phyloP scores from a whole-genome alignment of 2,888 invertebrate genomes.

The Drosophila flavopinicola region DNA sequence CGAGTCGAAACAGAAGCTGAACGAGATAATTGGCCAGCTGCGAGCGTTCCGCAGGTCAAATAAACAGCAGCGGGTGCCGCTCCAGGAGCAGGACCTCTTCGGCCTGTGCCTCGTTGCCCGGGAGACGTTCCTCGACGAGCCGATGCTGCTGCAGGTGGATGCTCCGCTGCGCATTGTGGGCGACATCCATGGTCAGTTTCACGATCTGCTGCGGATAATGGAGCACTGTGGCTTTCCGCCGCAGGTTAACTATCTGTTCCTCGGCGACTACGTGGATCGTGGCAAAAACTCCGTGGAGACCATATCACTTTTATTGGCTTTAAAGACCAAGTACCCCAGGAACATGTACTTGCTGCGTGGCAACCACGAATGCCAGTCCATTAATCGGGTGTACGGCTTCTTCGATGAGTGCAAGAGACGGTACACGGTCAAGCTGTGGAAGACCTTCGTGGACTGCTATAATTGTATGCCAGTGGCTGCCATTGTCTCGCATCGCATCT shows the following conservation, averaged over 20 bases:
- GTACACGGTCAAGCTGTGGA: conserved; percentile 99
- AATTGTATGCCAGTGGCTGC: conserved; percentile 88
- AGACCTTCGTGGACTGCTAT: conserved; percentile 98
- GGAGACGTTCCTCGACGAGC: conserved; percentile 19
- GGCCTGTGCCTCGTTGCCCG: conserved; percentile 24
- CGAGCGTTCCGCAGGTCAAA: conserved; percentile 3
- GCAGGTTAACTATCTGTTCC: conserved; percentile 25
- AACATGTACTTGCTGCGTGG: conserved; percentile 38
- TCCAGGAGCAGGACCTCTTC: conserved; percentile 25
- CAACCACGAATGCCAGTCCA: conserved; percentile 92
- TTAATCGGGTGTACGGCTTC: conserved; percentile 96
- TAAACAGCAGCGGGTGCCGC: conserved; percentile 12
- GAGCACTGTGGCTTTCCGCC: conserved; percentile 36
- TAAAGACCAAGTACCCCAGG: conserved; percentile 40
- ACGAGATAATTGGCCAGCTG: conserved; percentile 20
- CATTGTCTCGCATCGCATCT: conserved; percentile 92
- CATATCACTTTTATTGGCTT: conserved; percentile 29
- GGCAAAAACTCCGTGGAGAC: conserved; percentile 51
- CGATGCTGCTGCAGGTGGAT: conserved; percentile 35
- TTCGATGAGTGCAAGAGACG: conserved; percentile 96
- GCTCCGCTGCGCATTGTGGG: conserved; percentile 41
- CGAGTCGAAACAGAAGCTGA: neutral
- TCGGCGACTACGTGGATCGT: conserved; percentile 57
- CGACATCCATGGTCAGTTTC: conserved; percentile 48
- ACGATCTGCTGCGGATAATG: conserved; percentile 38